Conservation (phyloP, 1,140 invertebrate genomes). For the Babylonia areolata region DNA sequence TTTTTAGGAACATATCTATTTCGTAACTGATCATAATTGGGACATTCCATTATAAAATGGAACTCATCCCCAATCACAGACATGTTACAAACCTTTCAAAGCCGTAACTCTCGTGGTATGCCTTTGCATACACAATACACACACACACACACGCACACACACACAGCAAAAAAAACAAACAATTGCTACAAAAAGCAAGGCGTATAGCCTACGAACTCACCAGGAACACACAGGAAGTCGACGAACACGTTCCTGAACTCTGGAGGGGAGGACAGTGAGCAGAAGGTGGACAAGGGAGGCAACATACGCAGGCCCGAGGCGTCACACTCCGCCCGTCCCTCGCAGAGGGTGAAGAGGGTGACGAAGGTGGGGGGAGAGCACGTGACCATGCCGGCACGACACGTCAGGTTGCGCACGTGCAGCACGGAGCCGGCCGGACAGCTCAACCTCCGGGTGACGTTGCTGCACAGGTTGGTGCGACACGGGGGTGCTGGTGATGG, state of each 20-base stretch:
- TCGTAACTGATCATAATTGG: no score
- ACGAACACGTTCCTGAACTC: conserved; percentile 13
- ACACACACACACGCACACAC: no score
- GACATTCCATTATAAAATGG: no score
- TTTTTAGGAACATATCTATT: no score
- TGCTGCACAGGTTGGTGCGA: conserved; percentile 36
- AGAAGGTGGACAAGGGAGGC: neutral
- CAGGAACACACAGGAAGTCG: conserved; percentile 26
- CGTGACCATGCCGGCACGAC: neutral
- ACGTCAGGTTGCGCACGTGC: conserved; percentile 34
- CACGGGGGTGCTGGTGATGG: neutral
- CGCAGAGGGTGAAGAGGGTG: conserved; percentile 28
- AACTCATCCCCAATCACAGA: no score
- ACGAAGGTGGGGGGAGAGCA: conserved; percentile 23
- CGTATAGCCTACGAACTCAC: neutral
- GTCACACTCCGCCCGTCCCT: neutral
- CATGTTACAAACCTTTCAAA: no score
- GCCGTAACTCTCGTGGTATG: no score
- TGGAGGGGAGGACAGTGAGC: neutral
- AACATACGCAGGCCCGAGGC: conserved; percentile 23
- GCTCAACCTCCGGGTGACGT: conserved; percentile 5
- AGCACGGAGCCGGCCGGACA: conserved; percentile 10
- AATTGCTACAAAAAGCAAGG: neutral
- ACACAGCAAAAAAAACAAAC: no score
- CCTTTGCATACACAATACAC: no score